Percentiles rank a stretch among this genome's conserved stretches.
Conservation (phyloP, 30 jellyfish, hydroid and myxozoan species). For the Aurelia sp. region DNA sequence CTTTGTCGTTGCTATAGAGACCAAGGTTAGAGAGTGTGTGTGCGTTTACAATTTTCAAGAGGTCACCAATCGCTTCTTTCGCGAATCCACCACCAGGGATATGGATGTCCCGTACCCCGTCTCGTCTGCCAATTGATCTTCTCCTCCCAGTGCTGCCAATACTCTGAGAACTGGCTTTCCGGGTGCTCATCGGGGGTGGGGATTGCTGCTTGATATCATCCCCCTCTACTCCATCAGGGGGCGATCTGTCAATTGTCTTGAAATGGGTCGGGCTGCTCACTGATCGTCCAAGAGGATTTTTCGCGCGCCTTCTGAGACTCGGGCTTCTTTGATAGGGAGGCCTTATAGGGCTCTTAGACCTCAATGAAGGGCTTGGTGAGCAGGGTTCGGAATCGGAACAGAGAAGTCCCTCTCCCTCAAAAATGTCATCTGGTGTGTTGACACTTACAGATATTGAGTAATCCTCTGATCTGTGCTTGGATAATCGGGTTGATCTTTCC, state of each 20-base stretch:
- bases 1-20: conserved; percentile 32
- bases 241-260: conserved; percentile 32
- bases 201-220: not conserved
- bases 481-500: no score
- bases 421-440: conserved; percentile 34
- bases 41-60: conserved; percentile 43
- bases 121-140: not conserved
- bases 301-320: conserved; percentile 28
- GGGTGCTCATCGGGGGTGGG: conserved; percentile 10
- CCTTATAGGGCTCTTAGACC: conserved; percentile 9
- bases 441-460: not conserved
- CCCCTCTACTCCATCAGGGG: conserved; percentile 78
- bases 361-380: conserved; percentile 37
- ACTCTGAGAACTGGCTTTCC: not conserved
- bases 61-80: conserved; percentile 58
- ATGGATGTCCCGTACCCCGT: not conserved
- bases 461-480: no score
- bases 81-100: conserved; percentile 47
- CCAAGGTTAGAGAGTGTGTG: conserved; percentile 61
- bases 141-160: not conserved
- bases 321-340: conserved; percentile 53
- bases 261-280: not conserved
- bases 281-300: not conserved
- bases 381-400: conserved; percentile 20
- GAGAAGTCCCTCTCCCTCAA: conserved; percentile 69